Evolutionary conservation across 2,797 vertebrate species (phyloP).

Genomic region (Neosilurus hyrtlii): DNA sequence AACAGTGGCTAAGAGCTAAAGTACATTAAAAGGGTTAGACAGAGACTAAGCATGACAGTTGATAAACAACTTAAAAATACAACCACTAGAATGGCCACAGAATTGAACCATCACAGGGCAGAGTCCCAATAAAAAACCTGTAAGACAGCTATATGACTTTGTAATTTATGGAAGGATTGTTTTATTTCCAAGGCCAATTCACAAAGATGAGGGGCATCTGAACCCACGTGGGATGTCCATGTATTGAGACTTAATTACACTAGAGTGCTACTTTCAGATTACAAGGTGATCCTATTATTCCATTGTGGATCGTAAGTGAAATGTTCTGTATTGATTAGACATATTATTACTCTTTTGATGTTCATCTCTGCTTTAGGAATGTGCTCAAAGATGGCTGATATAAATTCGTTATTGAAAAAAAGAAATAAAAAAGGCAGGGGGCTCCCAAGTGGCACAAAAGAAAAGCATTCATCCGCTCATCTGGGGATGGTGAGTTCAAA

Average conservation of each 20-base stretch:
- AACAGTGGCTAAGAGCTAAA: background rate
- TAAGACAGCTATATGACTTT: background rate
- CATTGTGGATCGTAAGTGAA: background rate
- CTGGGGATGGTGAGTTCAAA: no score
- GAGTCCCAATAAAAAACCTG: constrained; percentile 15
- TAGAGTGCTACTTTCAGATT: constrained; percentile 13
- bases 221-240: background rate
- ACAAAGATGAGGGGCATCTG: background rate
- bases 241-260: constrained; percentile 3
- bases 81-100: background rate
- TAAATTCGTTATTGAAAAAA: background rate
- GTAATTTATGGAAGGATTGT: background rate
- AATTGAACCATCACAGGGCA: constrained; percentile 20
- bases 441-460: no score
- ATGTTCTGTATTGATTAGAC: constrained; percentile 13
- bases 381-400: background rate
- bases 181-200: constrained; percentile 11
- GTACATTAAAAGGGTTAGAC: background rate
- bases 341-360: background rate
- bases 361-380: background rate
- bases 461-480: no score
- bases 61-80: constrained; percentile 16
- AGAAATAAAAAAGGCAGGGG: background rate
- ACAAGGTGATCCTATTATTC: constrained; percentile 2
- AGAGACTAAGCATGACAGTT: background rate